Percentiles rank a stretch among this genome's conserved stretches.
Conservation (phyloP, 2,113 vertebrate genomes). For the Serilophus lunatus region DNA sequence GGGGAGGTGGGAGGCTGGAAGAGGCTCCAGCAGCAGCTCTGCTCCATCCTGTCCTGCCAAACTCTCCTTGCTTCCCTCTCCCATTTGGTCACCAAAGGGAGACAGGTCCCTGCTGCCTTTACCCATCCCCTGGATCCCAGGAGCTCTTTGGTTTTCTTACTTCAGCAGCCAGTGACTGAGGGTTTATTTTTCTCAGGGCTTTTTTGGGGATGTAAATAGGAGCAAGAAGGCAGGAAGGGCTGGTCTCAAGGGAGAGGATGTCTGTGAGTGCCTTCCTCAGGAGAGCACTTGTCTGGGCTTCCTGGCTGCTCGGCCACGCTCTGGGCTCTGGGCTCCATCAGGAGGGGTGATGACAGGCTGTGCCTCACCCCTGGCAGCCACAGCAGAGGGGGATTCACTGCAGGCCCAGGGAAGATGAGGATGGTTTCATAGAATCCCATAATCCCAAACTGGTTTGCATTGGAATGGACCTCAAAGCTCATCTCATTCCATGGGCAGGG, state of each 20-base stretch:
- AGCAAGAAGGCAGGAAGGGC: not conserved
- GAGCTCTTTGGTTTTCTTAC: not conserved
- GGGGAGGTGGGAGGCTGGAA: not conserved
- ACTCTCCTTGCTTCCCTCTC: not conserved
- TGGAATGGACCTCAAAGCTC: not conserved
- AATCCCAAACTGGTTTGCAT: not conserved
- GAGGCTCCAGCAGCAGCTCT: not conserved
- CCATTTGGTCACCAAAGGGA: fast-evolving
- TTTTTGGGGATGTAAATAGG: not conserved
- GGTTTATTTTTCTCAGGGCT: not conserved
- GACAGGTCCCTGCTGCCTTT: not conserved
- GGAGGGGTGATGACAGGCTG: not conserved
- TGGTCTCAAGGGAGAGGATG: not conserved
- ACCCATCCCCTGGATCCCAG: not conserved
- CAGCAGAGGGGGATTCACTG: too few species aligned
- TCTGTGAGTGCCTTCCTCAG: not conserved
- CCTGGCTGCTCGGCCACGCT: not conserved
- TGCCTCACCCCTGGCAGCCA: not conserved
- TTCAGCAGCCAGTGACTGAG: not conserved
- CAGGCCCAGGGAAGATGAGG: fast-evolving
- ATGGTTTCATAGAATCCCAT: not conserved
- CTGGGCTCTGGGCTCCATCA: not conserved
- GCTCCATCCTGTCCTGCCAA: not conserved
- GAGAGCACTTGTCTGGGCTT: not conserved
- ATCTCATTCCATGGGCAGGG: not conserved